Conservation (phyloP, 2,113 vertebrate species). For the Mixornis gularis region DNA sequence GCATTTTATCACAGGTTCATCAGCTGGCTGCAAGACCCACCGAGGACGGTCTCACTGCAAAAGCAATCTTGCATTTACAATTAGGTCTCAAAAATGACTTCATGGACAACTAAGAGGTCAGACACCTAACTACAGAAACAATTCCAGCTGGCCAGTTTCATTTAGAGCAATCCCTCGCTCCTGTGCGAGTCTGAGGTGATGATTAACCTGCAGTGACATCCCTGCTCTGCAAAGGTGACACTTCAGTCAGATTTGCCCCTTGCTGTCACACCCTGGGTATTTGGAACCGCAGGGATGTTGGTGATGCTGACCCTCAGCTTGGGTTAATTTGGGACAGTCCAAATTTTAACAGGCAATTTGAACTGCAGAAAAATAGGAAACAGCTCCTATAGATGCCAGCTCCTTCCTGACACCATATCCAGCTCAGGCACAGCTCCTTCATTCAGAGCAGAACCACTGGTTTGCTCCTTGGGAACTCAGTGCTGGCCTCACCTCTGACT, state of each 20-base stretch:
- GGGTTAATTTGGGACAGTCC: not conserved
- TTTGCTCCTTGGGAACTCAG: not conserved
- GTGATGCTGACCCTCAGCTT: not conserved
- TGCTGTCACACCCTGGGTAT: not conserved
- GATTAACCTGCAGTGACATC: not conserved
- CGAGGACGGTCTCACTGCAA: not conserved
- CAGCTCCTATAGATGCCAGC: rapidly evolving
- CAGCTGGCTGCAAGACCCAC: not conserved
- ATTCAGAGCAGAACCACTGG: not conserved
- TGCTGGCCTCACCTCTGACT: not conserved
- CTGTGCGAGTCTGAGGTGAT: not conserved
- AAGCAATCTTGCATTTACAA: not conserved
- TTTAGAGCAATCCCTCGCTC: not conserved
- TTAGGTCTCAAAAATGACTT: not conserved
- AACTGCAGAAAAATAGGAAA: not conserved
- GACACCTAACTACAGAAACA: not conserved
- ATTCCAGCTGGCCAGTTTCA: not conserved
- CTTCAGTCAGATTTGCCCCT: not conserved
- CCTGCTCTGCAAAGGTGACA: not conserved
- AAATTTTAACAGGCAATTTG: not conserved
- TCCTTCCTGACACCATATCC: rapidly evolving
- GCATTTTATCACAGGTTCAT: not conserved
- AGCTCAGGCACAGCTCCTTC: not conserved
- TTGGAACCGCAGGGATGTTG: not conserved
- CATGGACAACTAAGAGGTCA: not conserved